Evolutionary conservation across 2,797 vertebrate species (phyloP).

Genomic region (Pangasius mekongensis): DNA sequence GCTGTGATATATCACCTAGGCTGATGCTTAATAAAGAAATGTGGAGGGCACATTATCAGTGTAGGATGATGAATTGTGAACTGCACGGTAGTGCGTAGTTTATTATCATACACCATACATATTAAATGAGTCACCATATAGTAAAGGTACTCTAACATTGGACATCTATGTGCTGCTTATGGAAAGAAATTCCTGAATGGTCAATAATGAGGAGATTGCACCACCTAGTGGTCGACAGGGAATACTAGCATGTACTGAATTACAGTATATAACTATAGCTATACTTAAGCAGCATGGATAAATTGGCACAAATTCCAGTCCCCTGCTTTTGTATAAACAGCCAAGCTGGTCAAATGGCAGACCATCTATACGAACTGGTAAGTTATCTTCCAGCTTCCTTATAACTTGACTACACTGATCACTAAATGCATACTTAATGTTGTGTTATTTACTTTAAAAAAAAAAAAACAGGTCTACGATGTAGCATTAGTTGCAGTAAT

Average conservation of each 20-base stretch:
- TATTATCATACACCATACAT: neutral
- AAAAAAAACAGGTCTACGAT: too few species aligned
- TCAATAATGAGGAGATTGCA: neutral
- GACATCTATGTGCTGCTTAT: neutral
- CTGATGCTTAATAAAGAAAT: neutral
- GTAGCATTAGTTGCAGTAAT: neutral
- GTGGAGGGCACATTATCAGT: neutral
- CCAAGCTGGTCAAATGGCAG: neutral
- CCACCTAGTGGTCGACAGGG: constrained; percentile 29
- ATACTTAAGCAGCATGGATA: neutral
- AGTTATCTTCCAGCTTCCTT: neutral
- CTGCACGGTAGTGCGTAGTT: neutral
- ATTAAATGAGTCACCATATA: neutral
- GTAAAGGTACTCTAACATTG: neutral
- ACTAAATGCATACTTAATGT: neutral
- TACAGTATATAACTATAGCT: neutral
- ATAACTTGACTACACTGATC: neutral
- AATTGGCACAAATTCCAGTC: neutral
- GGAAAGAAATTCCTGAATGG: neutral
- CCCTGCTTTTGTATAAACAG: neutral
- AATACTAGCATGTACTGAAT: neutral
- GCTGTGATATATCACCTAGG: constrained; percentile 7
- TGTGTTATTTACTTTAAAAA: neutral
- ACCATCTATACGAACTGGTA: neutral
- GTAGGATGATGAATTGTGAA: neutral